A percentile compares a stretch with the other conserved stretches of the same genome.
These are phyloP conservation scores for Podotricha telesiphe DNA, from an alignment of 2,888 invertebrate genomes.

Conservation along the genomic window DNA sequence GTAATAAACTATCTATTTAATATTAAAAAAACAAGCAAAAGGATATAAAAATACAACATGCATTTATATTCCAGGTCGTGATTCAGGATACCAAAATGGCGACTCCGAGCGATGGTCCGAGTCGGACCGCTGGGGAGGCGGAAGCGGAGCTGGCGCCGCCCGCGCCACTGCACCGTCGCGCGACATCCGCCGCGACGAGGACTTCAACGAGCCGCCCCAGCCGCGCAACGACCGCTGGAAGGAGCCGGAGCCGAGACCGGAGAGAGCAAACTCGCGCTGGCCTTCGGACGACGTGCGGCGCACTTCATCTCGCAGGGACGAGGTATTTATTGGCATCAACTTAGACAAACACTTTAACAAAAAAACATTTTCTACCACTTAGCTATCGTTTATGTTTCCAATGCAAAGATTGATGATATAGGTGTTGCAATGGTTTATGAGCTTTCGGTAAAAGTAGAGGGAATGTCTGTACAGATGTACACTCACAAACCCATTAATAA, in stretches of 20 bases:
- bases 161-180: slow-evolving; percentile 58
- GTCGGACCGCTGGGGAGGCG: slow-evolving; percentile 75
- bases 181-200: slow-evolving; percentile 62
- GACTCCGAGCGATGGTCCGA: slow-evolving; percentile 78
- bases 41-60: too few species aligned
- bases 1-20: too few species aligned
- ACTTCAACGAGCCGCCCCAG: slow-evolving; percentile 70
- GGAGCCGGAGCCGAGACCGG: slow-evolving; percentile 78
- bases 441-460: too few species aligned
- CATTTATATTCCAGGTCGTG: slow-evolving; percentile 63
- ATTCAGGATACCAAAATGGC: slow-evolving; percentile 78
- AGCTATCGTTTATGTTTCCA: too few species aligned
- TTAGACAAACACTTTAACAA: too few species aligned
- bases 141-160: slow-evolving; percentile 54
- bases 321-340: too few species aligned
- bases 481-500: too few species aligned
- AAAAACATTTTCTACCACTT: too few species aligned
- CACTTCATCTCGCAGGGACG: slow-evolving; percentile 72
- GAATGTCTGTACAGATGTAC: too few species aligned
- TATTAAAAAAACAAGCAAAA: too few species aligned
- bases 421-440: too few species aligned
- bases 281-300: slow-evolving; percentile 77
- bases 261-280: slow-evolving; percentile 73
- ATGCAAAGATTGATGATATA: too few species aligned
- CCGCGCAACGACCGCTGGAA: slow-evolving; percentile 86